A percentile compares a stretch with the other conserved stretches of the same genome.
Conservation (phyloP, 1,140 invertebrate species). For the Zaprionus ornatus region DNA sequence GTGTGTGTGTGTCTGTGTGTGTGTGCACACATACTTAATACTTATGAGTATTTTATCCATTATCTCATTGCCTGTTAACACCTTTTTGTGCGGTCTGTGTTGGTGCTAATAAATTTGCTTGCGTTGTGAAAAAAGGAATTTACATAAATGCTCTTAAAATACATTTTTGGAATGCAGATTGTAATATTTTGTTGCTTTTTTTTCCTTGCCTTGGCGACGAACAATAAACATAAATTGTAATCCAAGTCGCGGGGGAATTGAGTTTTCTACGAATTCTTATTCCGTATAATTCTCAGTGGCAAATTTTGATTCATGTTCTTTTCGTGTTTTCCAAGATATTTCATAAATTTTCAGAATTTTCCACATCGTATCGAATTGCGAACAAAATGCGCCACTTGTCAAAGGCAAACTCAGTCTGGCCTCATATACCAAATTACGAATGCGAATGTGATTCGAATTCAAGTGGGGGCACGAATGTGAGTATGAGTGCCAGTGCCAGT, state of each 20-base stretch:
- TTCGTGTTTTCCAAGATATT: neutral
- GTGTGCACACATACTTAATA: conserved; percentile 19
- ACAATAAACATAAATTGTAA: conserved; percentile 40
- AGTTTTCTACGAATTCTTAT: neutral
- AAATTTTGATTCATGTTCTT: neutral
- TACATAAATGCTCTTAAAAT: conserved; percentile 40
- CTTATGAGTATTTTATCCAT: conserved; percentile 68
- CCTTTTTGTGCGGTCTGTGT: conserved; percentile 59
- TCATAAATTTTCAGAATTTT: neutral
- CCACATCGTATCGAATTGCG: neutral
- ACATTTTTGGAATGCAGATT: conserved; percentile 17
- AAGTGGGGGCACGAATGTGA: neutral
- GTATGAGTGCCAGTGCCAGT: neutral
- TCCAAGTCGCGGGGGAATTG: neutral
- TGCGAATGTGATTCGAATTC: neutral
- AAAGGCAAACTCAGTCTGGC: neutral
- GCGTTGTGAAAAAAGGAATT: conserved; percentile 35
- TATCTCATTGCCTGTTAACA: conserved; percentile 69
- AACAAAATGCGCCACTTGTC: neutral
- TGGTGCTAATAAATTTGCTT: conserved; percentile 61
- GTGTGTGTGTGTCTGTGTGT: neutral
- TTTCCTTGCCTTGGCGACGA: conserved; percentile 12
- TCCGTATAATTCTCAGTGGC: neutral
- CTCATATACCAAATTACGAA: neutral
- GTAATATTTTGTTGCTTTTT: conserved; percentile 23